Conservation (phyloP, 1,140 invertebrate species). For the Diuraphis noxia region DNA sequence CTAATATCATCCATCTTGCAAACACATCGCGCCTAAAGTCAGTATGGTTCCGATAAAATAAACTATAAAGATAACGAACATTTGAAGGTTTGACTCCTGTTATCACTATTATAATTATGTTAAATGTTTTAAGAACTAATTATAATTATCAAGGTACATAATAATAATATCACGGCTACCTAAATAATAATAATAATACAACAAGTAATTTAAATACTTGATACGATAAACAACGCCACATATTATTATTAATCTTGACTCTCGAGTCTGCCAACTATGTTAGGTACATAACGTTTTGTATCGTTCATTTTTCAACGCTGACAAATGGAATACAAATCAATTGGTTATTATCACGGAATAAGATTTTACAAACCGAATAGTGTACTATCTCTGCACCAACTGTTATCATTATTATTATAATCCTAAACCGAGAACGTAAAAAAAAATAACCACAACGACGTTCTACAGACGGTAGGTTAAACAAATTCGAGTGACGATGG, state of each 20-base stretch:
- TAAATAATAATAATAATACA: slow-evolving; percentile 19
- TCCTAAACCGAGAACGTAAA: not conserved
- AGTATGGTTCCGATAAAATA: not conserved
- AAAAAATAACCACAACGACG: not conserved
- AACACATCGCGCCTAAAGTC: not conserved
- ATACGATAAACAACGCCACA: not conserved
- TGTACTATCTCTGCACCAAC: not conserved
- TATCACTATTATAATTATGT: not conserved
- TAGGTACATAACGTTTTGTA: not conserved
- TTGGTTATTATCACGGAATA: not conserved
- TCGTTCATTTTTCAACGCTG: not conserved
- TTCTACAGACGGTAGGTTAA: not conserved
- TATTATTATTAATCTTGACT: not conserved
- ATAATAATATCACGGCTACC: not conserved
- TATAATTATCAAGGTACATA: slow-evolving; percentile 30
- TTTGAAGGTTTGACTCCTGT: slow-evolving; percentile 16
- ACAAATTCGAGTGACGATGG: not conserved
- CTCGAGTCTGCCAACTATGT: not conserved
- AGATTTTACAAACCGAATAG: not conserved
- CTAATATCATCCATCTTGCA: slow-evolving; percentile 1
- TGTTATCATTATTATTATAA: not conserved
- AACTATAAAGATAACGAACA: slow-evolving; percentile 17
- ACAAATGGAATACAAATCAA: not conserved
- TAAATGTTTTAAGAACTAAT: slow-evolving; percentile 23
- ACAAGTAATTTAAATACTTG: not conserved